Base-by-base conservation (phyloP, 2,797 vertebrate genomes). In the Anguilla megastoma region DNA sequence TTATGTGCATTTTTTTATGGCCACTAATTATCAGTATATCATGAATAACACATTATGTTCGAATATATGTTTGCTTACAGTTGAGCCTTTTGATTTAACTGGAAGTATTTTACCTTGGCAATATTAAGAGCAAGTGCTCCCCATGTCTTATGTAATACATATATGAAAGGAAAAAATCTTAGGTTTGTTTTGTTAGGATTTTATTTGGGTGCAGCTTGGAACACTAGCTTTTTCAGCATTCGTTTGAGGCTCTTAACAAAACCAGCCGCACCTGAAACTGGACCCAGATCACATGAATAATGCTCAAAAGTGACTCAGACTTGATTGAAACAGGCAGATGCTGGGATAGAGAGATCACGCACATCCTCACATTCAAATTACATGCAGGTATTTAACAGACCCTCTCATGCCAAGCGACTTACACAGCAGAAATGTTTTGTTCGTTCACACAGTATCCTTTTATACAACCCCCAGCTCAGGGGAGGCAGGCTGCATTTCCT, bases 201-300 rank as follows among this genome's bases (percentile, higher is more conserved):
- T 56, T 56, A 92, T 88, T 90, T 92, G 45, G 86, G 89, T 89
- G 85, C 69, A 89, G 86, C 86, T 87, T 84, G 91, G 87, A 91
- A 89, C 86, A 91, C 86, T 87, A 90, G 89, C 92, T 82, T 86
- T 91, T 89, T 84, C 36, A 87, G 85, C 89, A 21, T 90, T 86
- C 92, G 82, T 69, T 90, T 41, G 33, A 21, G 16, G 71, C 33
- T 41, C 71, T 76, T 2, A 36, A 30, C 71, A 14, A 41, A 48
- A 24, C 63, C 87, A 88, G 52, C 83, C 83, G 48, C 87, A 79
- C 76, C 89, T 80, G 89, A 89, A 79, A 69, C 58, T 88, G 1
- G 33, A 69, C 56, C 88, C 89, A 89, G 87, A 88, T 89, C 87
- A 89, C 89, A 71, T 54, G 33, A 89, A 83, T 90, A 76, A 74